Base-by-base conservation (phyloP, 2,888 invertebrate species). In the Latrodectus elegans region DNA sequence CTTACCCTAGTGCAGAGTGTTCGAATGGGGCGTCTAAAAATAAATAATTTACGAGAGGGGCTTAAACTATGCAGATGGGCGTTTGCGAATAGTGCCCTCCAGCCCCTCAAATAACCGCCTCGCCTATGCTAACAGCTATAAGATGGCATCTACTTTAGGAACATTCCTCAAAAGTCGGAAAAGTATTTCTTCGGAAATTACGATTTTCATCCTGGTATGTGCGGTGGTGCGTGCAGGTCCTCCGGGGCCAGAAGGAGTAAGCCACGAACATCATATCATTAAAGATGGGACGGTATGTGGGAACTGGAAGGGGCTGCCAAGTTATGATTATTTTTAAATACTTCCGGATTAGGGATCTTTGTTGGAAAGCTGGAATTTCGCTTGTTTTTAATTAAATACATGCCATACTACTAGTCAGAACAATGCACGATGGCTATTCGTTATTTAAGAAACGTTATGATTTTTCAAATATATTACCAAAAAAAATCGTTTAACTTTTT, bases 101-200 rank as follows among this genome's bases (percentile, higher is more conserved):
- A 55, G 84, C 67, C 73, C 38, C 17, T 73, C 74, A 67, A 73
- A 84, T 78, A 78, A 77, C 84, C 84, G 78, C 78, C 73, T 78
- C 65, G 17, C 65, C 84, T 77, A 72, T 77, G 72, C 83, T 76
- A 83, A 83, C 83, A 68, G 76, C 83, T 75, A 76, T 52, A 76
- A 83, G 76, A 83, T 83, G 83, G 74, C 83, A 76, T 75, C 75
- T 51, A 49, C 76, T 76, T 76, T 26, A 71, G 83, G 26, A 55
- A 71, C 83, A 83, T 83, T 83, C 83, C 83, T 83, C 83, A 83
- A 83, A 83, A 83, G 71, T 83, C 70, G 76, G 83, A 83, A 76
- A 83, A 83, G 83, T 83, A 83, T 83, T 83, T 83, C 76, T 76
- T 83, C 76, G 76, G 60, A 83, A 83, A 83, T 83, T 83, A 68